These are phyloP conservation scores for Oopsacas minuta DNA, from an alignment of 37 sponge, comb jelly and placozoan species.

Conservation along the genomic window DNA sequence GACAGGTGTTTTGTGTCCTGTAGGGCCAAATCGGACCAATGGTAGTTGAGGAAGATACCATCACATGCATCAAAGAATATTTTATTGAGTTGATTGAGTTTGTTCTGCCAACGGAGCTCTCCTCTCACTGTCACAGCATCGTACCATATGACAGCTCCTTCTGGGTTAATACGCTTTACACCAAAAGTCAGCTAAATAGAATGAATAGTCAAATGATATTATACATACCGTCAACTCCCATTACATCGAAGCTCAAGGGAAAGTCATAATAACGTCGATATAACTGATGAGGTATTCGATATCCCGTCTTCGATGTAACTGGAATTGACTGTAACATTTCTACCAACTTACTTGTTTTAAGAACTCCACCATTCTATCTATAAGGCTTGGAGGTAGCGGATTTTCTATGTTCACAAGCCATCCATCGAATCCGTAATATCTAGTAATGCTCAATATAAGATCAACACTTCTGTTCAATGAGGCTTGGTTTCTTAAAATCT, in stretches of 20 bases:
- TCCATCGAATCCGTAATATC: slow-evolving; percentile 83
- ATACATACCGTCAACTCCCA: not conserved
- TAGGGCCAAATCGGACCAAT: slow-evolving; percentile 55
- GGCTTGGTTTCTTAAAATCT: slow-evolving; percentile 36
- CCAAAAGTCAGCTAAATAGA: slow-evolving; percentile 35
- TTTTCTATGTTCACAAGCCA: slow-evolving; percentile 99
- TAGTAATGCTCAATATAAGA: slow-evolving; percentile 56
- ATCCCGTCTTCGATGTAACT: not conserved
- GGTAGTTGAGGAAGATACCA: slow-evolving; percentile 97
- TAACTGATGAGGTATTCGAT: not conserved
- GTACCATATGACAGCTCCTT: slow-evolving; percentile 89
- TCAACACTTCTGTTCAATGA: slow-evolving; percentile 35
- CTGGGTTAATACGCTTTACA: slow-evolving; percentile 43
- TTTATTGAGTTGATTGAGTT: slow-evolving; percentile 66
- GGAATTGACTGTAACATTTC: not conserved
- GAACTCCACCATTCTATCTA: slow-evolving; percentile 5
- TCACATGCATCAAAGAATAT: slow-evolving; percentile 80
- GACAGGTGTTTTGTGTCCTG: slow-evolving; percentile 25
- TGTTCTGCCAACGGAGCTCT: slow-evolving; percentile 87
- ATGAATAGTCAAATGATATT: not conserved
- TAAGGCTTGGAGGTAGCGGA: slow-evolving; percentile 39
- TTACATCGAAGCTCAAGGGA: not conserved
- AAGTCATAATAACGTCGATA: not conserved
- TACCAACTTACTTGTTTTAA: not conserved
- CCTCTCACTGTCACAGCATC: slow-evolving; percentile 82